A percentile compares a stretch with the other conserved stretches of the same genome.
phyloP scores from a whole-genome alignment of 2,113 vertebrate genomes.

The Dipodomys spectabilis region DNA sequence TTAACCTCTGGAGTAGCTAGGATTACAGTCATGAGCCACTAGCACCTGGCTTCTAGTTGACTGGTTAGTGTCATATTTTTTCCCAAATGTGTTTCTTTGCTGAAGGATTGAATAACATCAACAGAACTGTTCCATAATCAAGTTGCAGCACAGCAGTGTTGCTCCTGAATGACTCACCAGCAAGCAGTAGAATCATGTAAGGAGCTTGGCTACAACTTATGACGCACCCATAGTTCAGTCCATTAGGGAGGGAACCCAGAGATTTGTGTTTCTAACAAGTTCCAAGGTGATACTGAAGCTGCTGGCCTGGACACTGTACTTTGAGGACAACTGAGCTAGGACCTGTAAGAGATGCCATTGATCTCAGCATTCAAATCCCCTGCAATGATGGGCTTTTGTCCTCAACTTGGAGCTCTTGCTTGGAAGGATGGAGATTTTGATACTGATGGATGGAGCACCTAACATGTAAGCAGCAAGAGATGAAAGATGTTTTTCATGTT shows the following conservation, averaged over 20 bases:
- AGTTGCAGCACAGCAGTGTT: not conserved
- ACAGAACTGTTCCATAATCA: not conserved
- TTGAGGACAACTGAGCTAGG: not conserved
- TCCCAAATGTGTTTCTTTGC: not conserved
- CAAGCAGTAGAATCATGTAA: not conserved
- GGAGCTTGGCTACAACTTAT: slow-evolving; percentile 10
- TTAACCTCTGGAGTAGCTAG: too few relatives aligned
- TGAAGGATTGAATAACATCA: not conserved
- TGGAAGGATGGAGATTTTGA: slow-evolving; percentile 8
- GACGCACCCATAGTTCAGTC: not conserved
- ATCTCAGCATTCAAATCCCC: not conserved
- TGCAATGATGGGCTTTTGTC: not conserved
- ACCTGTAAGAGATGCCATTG: not conserved
- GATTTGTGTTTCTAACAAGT: not conserved
- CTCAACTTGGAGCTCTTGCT: not conserved
- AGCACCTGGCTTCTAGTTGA: too few relatives aligned
- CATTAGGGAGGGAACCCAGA: not conserved
- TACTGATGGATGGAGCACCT: not conserved
- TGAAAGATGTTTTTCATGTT: not conserved
- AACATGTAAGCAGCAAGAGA: not conserved
- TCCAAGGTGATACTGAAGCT: not conserved
- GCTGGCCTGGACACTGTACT: not conserved
- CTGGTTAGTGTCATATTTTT: not conserved
- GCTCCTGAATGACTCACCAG: not conserved
- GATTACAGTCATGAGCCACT: too few relatives aligned